Evolutionary conservation across 2,797 vertebrate species (phyloP).

Genomic region (Urophycis tenuis): DNA sequence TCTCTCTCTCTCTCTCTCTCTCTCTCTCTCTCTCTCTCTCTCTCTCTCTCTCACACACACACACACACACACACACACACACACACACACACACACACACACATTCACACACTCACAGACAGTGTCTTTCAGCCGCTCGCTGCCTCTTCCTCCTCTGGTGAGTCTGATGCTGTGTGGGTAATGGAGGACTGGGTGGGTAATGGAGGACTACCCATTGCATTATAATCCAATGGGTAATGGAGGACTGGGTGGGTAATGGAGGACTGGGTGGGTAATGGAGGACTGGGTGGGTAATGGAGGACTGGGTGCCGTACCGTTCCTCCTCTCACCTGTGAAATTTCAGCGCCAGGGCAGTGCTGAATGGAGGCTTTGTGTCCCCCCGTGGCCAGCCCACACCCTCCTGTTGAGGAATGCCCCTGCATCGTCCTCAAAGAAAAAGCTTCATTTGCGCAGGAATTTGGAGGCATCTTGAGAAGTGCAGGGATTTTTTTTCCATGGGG

Average conservation of each 20-base stretch:
- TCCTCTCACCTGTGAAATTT: conserved; percentile 97
- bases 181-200: no score
- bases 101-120: neutral
- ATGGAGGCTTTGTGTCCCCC: conserved; percentile 89
- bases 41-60: neutral
- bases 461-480: conserved; percentile 85
- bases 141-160: conserved; percentile 10
- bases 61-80: neutral
- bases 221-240: no score
- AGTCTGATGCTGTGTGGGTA: conserved; percentile 43
- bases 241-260: no score
- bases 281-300: conserved; percentile 57
- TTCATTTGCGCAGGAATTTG: conserved; percentile 95
- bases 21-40: neutral
- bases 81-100: conserved; percentile 1
- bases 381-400: conserved; percentile 26
- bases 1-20: no score
- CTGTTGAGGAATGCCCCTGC: conserved; percentile 82
- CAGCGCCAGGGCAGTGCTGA: conserved; percentile 82
- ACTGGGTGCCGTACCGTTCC: conserved; percentile 78
- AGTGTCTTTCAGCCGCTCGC: neutral
- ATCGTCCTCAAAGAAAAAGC: conserved; percentile 83
- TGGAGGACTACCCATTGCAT: no score
- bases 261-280: no score
- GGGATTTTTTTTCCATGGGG: conserved; percentile 59